Evolutionary conservation across 2,113 vertebrate species (phyloP).

Genomic region (Microcebus ravelobensis): DNA sequence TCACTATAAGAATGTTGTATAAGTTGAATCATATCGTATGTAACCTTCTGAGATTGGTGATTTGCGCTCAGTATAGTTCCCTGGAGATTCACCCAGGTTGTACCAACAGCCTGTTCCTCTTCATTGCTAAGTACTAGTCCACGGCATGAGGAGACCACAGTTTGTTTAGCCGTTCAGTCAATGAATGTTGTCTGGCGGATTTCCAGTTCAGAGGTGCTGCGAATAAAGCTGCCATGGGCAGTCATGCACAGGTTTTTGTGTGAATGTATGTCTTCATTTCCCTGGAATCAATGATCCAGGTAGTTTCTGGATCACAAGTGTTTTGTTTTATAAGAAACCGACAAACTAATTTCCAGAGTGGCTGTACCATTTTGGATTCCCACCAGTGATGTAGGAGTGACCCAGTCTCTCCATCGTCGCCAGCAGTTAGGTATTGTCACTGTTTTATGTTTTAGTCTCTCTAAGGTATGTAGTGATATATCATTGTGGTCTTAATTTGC

Average conservation of each 20-base stretch:
- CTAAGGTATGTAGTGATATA: not conserved
- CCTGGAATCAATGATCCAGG: not conserved
- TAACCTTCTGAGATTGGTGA: not conserved
- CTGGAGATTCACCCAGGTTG: not conserved
- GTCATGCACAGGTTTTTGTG: not conserved
- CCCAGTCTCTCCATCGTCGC: not conserved
- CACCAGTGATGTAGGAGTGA: not conserved
- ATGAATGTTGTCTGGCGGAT: not conserved
- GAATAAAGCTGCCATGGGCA: not conserved
- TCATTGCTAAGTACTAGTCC: not conserved
- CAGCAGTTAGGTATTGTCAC: not conserved
- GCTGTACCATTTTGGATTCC: not conserved
- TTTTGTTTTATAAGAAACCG: not conserved
- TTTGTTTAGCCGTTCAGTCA: not conserved
- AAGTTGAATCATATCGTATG: not conserved
- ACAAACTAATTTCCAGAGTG: not conserved
- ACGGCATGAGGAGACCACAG: rapidly evolving
- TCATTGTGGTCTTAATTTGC: not conserved
- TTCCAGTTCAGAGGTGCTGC: not conserved
- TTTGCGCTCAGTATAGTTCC: not conserved
- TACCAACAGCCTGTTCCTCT: rapidly evolving
- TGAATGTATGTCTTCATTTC: not conserved
- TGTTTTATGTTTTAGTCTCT: not conserved
- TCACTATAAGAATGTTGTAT: not conserved
- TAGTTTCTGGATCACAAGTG: not conserved